Evolutionary conservation across 1,140 invertebrate species (phyloP), one percentile per base, ranked within the genome.

Genomic region (Physella acuta): DNA sequence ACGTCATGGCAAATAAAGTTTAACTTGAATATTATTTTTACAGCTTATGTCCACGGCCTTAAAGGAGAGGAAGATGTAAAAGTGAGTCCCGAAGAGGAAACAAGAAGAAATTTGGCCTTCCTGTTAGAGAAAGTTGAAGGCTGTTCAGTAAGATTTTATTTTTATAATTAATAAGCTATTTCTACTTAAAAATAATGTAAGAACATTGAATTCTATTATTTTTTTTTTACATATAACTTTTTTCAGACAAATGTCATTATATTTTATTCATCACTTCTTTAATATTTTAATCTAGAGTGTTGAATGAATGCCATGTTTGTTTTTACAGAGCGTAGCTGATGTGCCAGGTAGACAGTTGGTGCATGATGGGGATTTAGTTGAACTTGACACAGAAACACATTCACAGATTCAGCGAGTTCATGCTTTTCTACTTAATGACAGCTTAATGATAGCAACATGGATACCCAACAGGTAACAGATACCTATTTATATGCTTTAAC

Each of bases 351-450:
- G 94, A 79, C 89, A 88, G 37, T 89, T 96, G 55, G 81, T 97
- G 5, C 91, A 94, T 78, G 93, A 95, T 87, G 94, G 94, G 33
- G 94, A 95, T 72, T 86, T 98, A 30, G 87, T 94, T 55, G 95
- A 98, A 86, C 86, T 97, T 58, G 93, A 97, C 83, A 88, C 92
- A 4, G 88, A 94, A 70, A 93, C 94, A 71, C 94, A 94, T 75
- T 90, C 90, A 24, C 91, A 92, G 1, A 85, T 97, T 36, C 93
- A 94, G 80, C 89, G 92, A 78, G 91, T 96, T 74, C 93, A 95
- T 79, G 92, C 92, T n/a, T 97, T 95, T 85, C 88, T 98, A 49
- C 92, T 98, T 69, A 95, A 92, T 82, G 95, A 98, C 84, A 89
- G 90, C 55, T 82, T 93, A 1, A 90, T 93, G 84, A 87, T 93